Evolutionary conservation across 2,888 invertebrate species (phyloP).

Genomic region (Amphipyra berbera): DNA sequence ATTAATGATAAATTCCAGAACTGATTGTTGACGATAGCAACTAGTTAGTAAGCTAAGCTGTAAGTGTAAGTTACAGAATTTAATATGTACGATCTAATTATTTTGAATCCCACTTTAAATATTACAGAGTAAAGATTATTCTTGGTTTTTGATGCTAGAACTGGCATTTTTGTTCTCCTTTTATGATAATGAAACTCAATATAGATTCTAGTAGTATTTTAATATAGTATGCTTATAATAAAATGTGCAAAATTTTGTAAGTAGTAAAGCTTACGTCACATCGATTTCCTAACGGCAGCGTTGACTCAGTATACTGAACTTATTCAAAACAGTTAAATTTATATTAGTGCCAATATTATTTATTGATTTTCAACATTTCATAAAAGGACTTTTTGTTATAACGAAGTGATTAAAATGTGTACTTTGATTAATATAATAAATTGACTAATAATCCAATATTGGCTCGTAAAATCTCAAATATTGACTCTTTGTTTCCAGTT

Average conservation of each 20-base stretch:
- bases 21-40: slow-evolving; percentile 80
- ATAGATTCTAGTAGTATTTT: slow-evolving; percentile 26
- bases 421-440: slow-evolving; percentile 38
- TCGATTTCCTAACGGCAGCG: slow-evolving; percentile 21
- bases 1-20: slow-evolving; percentile 76
- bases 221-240: slow-evolving; percentile 28
- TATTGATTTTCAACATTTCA: slow-evolving; percentile 35
- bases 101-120: slow-evolving; percentile 65
- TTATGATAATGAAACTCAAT: slow-evolving; percentile 32
- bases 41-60: slow-evolving; percentile 81
- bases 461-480: slow-evolving; percentile 43
- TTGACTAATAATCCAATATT: slow-evolving; percentile 30
- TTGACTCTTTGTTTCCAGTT: slow-evolving; percentile 36
- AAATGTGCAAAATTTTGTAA: slow-evolving; percentile 24
- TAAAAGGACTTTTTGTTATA: slow-evolving; percentile 13
- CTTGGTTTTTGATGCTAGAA: slow-evolving; percentile 63
- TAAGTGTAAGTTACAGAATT: slow-evolving; percentile 76
- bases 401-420: slow-evolving; percentile 33
- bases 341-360: slow-evolving; percentile 31
- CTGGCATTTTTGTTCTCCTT: slow-evolving; percentile 61
- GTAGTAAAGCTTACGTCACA: slow-evolving; percentile 16
- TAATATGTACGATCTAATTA: slow-evolving; percentile 65
- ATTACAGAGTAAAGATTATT: slow-evolving; percentile 52
- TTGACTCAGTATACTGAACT: slow-evolving; percentile 24
- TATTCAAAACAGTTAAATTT: slow-evolving; percentile 12